A percentile compares a stretch with the other conserved stretches of the same genome.
Conservation (phyloP, 2,888 invertebrate genomes). For the Microctonus aethiopoides region DNA sequence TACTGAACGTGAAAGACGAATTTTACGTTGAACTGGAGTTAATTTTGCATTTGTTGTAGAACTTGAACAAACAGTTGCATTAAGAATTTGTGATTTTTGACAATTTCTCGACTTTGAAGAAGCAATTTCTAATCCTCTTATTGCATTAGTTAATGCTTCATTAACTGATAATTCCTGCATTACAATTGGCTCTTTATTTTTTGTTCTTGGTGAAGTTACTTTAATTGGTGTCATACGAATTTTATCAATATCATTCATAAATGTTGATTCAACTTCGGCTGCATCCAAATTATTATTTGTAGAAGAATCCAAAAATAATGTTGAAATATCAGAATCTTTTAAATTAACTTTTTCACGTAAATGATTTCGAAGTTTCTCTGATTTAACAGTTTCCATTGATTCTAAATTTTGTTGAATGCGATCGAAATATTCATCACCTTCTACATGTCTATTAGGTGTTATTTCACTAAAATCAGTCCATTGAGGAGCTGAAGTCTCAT, state of each 20-base stretch:
- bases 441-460: neutral
- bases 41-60: neutral
- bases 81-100: neutral
- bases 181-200: neutral
- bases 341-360: neutral
- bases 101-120: slow-evolving; percentile 5
- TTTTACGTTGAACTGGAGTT: neutral
- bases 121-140: slow-evolving; percentile 6
- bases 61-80: neutral
- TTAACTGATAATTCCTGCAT: slow-evolving; percentile 21
- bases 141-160: slow-evolving; percentile 10
- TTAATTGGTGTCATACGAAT: slow-evolving; percentile 31
- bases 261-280: slow-evolving; percentile 8
- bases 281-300: neutral
- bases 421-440: slow-evolving; percentile 5
- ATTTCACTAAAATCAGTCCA: slow-evolving; percentile 10
- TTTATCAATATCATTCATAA: slow-evolving; percentile 15
- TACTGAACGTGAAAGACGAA: neutral
- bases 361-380: neutral
- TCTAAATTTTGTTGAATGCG: slow-evolving; percentile 2
- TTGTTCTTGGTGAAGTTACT: slow-evolving; percentile 15
- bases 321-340: neutral
- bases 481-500: slow-evolving; percentile 4
- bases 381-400: neutral
- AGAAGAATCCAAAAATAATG: neutral